A percentile compares a stretch with the other conserved stretches of the same genome.
Evolutionary conservation across 2,888 invertebrate genomes (phyloP).

Genomic region (Heliconius ethilla): DNA sequence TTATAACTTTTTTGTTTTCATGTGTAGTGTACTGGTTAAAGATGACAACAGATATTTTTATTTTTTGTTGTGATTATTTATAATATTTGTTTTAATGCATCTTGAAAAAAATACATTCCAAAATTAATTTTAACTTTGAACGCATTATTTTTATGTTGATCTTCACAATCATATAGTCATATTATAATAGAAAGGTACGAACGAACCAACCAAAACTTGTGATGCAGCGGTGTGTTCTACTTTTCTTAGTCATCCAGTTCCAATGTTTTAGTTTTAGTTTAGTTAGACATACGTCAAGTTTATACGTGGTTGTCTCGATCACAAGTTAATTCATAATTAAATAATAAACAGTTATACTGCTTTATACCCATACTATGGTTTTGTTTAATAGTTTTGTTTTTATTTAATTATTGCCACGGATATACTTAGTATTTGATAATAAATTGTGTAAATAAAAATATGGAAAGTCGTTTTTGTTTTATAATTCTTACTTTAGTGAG

Average conservation of each 20-base stretch:
- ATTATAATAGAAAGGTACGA: not conserved
- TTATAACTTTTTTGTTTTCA: not conserved
- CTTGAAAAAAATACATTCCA: too few species aligned
- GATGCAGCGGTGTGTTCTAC: not conserved
- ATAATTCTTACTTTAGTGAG: constrained; percentile 36
- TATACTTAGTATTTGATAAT: too few species aligned
- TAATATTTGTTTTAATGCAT: too few species aligned
- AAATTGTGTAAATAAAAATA: not conserved
- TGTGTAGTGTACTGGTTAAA: not conserved
- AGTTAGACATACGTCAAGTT: constrained; percentile 7
- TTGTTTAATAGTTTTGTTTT: not conserved
- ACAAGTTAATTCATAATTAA: not conserved
- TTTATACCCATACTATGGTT: not conserved
- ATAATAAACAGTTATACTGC: not conserved
- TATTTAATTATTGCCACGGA: not conserved
- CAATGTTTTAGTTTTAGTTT: not conserved
- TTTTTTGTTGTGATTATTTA: too few species aligned
- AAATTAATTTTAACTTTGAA: not conserved
- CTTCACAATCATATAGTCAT: not conserved
- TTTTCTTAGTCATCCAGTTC: constrained; percentile 1
- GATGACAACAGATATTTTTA: not conserved
- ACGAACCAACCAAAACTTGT: not conserved
- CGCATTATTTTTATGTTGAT: constrained; percentile 9
- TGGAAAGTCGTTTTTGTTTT: constrained; percentile 27
- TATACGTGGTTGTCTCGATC: not conserved